A percentile compares a stretch with the other conserved stretches of the same genome.
Conservation (phyloP, 1,140 invertebrate species). For the Tribolium madens region DNA sequence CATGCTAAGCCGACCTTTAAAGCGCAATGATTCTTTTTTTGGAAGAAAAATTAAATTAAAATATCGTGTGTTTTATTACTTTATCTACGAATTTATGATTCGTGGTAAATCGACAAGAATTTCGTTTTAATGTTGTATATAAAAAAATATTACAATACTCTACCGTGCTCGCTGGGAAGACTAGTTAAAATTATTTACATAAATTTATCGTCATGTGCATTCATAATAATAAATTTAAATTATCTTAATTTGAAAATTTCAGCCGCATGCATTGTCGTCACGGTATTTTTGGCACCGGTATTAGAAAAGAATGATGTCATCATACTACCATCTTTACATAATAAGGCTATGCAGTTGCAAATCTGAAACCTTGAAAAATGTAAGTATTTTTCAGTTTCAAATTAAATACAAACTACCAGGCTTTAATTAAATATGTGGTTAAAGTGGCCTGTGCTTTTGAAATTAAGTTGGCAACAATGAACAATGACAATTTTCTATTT, state of each 20-base stretch:
- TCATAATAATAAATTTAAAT: conserved; percentile 37
- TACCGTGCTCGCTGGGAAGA: conserved; percentile 8
- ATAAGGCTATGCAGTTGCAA: conserved; percentile 2
- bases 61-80: conserved; percentile 24
- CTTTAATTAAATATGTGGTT: too few species aligned
- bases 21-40: conserved; percentile 20
- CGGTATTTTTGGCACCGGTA: conserved; percentile 24
- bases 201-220: conserved; percentile 32
- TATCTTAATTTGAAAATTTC: conserved; percentile 31
- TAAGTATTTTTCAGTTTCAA: not conserved
- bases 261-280: conserved; percentile 18
- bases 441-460: too few species aligned
- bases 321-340: conserved; percentile 1
- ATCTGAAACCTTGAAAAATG: conserved; percentile 13
- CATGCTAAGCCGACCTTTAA: conserved; percentile 20
- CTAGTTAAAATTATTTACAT: conserved; percentile 21
- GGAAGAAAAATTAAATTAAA: conserved; percentile 17
- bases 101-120: conserved; percentile 37
- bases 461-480: too few species aligned
- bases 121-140: conserved; percentile 30
- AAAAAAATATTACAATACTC: conserved; percentile 19
- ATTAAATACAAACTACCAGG: too few species aligned
- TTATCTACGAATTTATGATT: conserved; percentile 33
- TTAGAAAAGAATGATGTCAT: conserved; percentile 27
- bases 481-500: too few species aligned